phyloP scores from a whole-genome alignment of 1,140 invertebrate species.

The Gonatopus flavifemur region DNA sequence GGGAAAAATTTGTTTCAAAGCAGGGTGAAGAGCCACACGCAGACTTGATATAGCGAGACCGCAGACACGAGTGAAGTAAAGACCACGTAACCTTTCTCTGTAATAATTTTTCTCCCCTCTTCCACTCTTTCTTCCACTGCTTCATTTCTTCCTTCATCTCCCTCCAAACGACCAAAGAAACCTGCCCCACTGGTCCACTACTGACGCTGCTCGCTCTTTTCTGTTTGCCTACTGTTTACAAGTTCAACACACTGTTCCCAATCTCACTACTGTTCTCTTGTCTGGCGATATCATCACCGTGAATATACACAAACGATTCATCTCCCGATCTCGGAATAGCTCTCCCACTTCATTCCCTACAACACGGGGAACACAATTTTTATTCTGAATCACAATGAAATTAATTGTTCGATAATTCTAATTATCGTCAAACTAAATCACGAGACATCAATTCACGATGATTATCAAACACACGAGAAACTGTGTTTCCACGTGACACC shows the following conservation, averaged over 20 bases:
- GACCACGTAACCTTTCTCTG: slow-evolving; percentile 26
- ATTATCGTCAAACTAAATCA: too few relatives aligned
- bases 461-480: too few relatives aligned
- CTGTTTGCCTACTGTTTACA: slow-evolving; percentile 39
- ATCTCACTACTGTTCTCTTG: slow-evolving; percentile 24
- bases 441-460: too few relatives aligned
- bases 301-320: slow-evolving; percentile 41
- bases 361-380: too few relatives aligned
- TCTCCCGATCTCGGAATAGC: too few relatives aligned
- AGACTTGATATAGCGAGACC: slow-evolving; percentile 18
- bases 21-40: slow-evolving; percentile 2
- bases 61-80: slow-evolving; percentile 13
- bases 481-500: too few relatives aligned
- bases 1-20: too few relatives aligned
- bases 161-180: slow-evolving; percentile 24
- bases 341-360: too few relatives aligned
- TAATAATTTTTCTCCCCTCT: slow-evolving; percentile 17
- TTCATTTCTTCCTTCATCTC: neutral
- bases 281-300: slow-evolving; percentile 34
- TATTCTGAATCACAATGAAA: too few relatives aligned
- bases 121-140: neutral
- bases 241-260: slow-evolving; percentile 24
- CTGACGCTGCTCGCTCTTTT: slow-evolving; percentile 12
- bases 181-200: slow-evolving; percentile 34
- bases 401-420: too few relatives aligned